A percentile compares a stretch with the other conserved stretches of the same genome.
phyloP scores from a whole-genome alignment of 2,797 vertebrate genomes.

The Pipistrellus pygmaeus region DNA sequence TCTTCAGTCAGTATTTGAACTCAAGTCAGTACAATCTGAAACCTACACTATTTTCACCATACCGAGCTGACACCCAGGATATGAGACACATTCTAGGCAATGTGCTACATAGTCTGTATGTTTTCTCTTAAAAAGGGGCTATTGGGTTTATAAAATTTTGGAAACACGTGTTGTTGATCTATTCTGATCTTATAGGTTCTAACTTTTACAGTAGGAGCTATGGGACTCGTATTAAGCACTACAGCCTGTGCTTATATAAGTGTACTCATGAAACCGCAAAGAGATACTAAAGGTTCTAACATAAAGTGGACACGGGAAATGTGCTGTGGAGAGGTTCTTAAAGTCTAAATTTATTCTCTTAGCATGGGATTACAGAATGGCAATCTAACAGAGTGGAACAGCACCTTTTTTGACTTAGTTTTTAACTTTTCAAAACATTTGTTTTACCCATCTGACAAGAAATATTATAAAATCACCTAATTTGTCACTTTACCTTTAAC shows the following conservation, averaged over 20 bases:
- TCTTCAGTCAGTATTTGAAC: background rate
- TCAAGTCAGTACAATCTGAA: background rate
- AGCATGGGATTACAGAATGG: background rate
- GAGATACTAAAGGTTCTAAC: background rate
- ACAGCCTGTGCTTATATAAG: background rate
- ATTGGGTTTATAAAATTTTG: background rate
- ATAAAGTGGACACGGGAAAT: background rate
- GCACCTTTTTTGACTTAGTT: background rate
- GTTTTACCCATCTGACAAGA: background rate
- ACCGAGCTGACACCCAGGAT: background rate
- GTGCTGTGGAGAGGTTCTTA: background rate
- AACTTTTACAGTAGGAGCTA: background rate
- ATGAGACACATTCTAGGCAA: background rate
- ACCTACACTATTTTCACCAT: background rate
- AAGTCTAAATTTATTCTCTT: background rate
- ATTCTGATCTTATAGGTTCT: background rate
- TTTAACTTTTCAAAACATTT: background rate
- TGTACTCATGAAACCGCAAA: background rate
- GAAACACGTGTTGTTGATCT: background rate
- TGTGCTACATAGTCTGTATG: too few relatives aligned
- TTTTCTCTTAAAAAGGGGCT: background rate
- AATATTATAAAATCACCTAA: slow-evolving; percentile 17
- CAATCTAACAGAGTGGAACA: background rate
- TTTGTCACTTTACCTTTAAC: background rate
- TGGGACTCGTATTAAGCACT: background rate